Evolutionary conservation across 2,888 invertebrate species (phyloP).

Genomic region (Pemphredon lugubris): DNA sequence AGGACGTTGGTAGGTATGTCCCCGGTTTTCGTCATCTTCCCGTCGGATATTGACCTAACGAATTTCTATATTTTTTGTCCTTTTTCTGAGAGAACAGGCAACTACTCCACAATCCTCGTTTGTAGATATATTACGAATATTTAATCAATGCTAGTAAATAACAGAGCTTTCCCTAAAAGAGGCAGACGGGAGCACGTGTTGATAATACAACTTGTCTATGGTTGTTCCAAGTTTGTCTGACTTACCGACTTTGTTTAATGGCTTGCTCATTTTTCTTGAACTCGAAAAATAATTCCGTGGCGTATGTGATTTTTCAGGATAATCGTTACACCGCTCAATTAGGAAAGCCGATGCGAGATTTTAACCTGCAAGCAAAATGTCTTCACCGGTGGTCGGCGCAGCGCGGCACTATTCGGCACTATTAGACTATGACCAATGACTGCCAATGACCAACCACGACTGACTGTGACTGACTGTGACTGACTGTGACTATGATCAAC

Average conservation of each 20-base stretch:
- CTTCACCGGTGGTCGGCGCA: conserved; percentile 1
- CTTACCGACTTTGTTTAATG: conserved; percentile 82
- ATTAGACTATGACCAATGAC: too few relatives aligned
- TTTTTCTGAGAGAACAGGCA: too few relatives aligned
- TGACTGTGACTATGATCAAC: too few relatives aligned
- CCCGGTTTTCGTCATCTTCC: too few relatives aligned
- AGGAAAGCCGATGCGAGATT: background rate
- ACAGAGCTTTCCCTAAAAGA: too few relatives aligned
- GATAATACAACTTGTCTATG: background rate
- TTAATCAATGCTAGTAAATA: conserved; percentile 15
- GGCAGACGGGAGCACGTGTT: conserved; percentile 49
- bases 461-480: too few relatives aligned
- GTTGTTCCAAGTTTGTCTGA: conserved; percentile 29
- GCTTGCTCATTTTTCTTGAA: conserved; percentile 71
- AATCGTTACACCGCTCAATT: background rate
- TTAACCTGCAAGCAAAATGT: background rate
- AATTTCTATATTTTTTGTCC: too few relatives aligned
- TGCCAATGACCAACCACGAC: too few relatives aligned
- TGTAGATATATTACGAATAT: background rate
- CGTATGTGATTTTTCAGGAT: too few relatives aligned
- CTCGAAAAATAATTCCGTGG: background rate
- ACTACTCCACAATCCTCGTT: background rate
- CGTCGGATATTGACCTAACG: too few relatives aligned
- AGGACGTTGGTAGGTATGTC: too few relatives aligned
- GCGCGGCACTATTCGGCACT: too few relatives aligned